Conservation (phyloP, 2,888 invertebrate species). For the Tribolium freemani region DNA sequence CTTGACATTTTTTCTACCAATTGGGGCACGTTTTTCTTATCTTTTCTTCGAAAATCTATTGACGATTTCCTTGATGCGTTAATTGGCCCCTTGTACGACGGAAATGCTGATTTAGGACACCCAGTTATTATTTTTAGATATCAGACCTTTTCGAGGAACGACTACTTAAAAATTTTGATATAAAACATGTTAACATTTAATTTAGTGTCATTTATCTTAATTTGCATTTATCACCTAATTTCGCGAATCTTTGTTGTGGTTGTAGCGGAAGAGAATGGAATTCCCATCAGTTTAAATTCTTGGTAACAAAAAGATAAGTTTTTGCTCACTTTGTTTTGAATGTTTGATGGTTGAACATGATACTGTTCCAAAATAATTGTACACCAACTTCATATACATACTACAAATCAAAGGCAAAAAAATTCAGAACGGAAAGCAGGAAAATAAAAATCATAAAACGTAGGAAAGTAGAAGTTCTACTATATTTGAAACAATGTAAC, state of each 20-base stretch:
- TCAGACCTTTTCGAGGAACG: neutral
- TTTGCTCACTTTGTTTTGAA: neutral
- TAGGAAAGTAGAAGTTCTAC: too few relatives aligned
- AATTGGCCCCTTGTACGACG: neutral
- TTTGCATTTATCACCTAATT: neutral
- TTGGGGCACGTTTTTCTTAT: neutral
- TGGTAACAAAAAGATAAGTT: neutral
- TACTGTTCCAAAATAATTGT: too few relatives aligned
- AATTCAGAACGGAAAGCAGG: too few relatives aligned
- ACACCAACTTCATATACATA: too few relatives aligned
- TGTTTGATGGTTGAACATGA: neutral
- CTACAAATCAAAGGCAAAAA: too few relatives aligned
- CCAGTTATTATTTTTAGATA: neutral
- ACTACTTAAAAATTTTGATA: neutral
- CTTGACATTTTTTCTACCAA: neutral
- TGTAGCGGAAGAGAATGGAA: conserved; percentile 6
- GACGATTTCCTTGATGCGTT: conserved; percentile 1
- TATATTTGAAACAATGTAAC: too few relatives aligned
- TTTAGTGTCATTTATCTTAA: neutral
- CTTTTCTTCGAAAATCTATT: neutral
- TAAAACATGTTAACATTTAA: neutral
- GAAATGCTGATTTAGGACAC: neutral
- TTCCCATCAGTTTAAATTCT: conserved; percentile 1
- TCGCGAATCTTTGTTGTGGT: neutral
- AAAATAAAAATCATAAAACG: too few relatives aligned